Conservation (phyloP, 1,140 invertebrate species). For the Atta colombica region DNA sequence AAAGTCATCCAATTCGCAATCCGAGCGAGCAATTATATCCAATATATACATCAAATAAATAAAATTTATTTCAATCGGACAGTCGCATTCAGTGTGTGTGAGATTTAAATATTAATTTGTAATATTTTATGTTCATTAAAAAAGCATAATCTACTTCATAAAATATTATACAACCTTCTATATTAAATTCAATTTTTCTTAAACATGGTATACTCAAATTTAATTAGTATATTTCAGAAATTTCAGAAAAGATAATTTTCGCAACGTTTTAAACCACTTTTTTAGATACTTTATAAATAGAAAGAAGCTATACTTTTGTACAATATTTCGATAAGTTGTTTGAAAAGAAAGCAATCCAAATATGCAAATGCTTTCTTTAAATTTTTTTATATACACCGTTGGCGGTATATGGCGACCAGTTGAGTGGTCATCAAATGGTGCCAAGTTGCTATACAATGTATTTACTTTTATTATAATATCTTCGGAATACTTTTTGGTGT, state of each 20-base stretch:
- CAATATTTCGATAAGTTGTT: neutral
- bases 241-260: neutral
- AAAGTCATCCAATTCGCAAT: neutral
- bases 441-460: conserved; percentile 14
- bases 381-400: conserved; percentile 44
- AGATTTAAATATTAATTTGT: neutral
- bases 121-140: no score
- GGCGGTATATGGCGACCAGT: conserved; percentile 51
- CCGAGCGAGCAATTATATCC: neutral
- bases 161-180: neutral
- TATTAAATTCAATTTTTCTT: neutral
- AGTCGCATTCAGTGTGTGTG: neutral
- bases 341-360: neutral
- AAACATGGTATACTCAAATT: neutral
- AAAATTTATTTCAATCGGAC: neutral
- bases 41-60: neutral
- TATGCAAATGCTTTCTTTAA: conserved; percentile 37
- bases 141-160: no score
- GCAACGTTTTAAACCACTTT: neutral
- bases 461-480: neutral
- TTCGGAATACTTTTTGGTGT: conserved; percentile 1
- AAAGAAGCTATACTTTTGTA: neutral
- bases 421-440: conserved; percentile 26
- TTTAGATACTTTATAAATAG: conserved; percentile 9
- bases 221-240: neutral